Base-by-base conservation (phyloP, 2,113 vertebrate genomes). In the Gallinago media region DNA sequence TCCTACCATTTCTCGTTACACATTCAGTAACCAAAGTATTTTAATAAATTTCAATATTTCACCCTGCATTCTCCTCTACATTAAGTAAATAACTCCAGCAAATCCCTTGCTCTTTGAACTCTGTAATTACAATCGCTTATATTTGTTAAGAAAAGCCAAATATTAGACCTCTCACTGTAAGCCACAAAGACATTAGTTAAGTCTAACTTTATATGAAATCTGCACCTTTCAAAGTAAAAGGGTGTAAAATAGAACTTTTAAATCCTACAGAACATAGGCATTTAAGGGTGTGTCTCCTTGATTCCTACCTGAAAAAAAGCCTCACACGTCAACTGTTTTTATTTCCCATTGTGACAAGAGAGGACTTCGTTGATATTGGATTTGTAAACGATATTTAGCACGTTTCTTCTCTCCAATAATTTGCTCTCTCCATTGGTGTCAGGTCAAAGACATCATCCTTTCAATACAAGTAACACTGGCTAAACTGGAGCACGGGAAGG, bases 121-220 rank as follows among this genome's bases (percentile, higher is more conserved):
- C 49, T 38, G 52, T 82, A 91, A 92, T 94, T 87, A 82, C 78
- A 88, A 73, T 66, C 79, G 29, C 22, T 72, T 77, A 36, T 72
- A 92, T 68, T 58, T 92, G 56, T 49, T 78, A n/a, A 67, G 21
- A 80, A 75, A 89, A 85, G 46, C 27, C 38, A 89, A 78, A 78
- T 85, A 75, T 80, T 88, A 87, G 65, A 92, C 63, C 68, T 84
- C 47, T 75, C 25, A 52, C 34, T 68, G 34, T 3, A 5, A 93
- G 61, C 46, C 36, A 46, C 56, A 66, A 32, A 12, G 16, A 42
- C 13, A 21, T 71, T 67, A 88, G 26, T 73, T 54, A 83, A 67
- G 52, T 74, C 42, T 71, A 78, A 81, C 13, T 78, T 81, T 17
- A 32, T 11, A 42, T 14, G 9, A 93, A 81, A 25, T 8, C 26